A percentile compares a stretch with the other conserved stretches of the same genome.
phyloP scores from a whole-genome alignment of 2,888 invertebrate genomes.

The Scaptomyza caliginosa region DNA sequence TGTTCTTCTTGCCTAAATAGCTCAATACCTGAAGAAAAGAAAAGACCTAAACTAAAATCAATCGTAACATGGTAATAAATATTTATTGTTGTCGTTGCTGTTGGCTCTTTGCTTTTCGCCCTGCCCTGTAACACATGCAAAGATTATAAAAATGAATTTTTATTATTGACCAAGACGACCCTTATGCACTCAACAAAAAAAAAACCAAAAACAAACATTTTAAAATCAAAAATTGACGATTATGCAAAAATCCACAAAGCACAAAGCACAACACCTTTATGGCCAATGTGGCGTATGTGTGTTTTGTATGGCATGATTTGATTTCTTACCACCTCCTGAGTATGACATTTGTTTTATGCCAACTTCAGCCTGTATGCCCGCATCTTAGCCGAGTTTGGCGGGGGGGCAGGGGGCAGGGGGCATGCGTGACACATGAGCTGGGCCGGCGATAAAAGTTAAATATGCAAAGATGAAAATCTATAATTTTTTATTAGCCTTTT shows the following conservation, averaged over 20 bases:
- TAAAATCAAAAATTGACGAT: constrained; percentile 78
- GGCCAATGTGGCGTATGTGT: constrained; percentile 32
- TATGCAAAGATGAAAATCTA: constrained; percentile 79
- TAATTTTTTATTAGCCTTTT: constrained; percentile 73
- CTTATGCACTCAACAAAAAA: constrained; percentile 46
- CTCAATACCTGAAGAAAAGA: constrained; percentile 36
- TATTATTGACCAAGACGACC: constrained; percentile 66
- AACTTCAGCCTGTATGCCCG: constrained; percentile 62
- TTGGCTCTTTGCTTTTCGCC: constrained; percentile 36
- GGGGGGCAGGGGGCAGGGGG: constrained; percentile 44
- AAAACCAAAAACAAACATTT: no score
- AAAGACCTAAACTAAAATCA: constrained; percentile 63
- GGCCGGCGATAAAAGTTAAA: constrained; percentile 75
- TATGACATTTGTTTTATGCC: constrained; percentile 78
- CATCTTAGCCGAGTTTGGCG: constrained; percentile 6
- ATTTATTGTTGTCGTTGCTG: constrained; percentile 56
- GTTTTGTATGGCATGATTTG: constrained; percentile 38
- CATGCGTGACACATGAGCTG: constrained; percentile 70
- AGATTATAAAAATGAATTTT: constrained; percentile 77
- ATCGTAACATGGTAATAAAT: constrained; percentile 78
- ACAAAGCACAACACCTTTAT: constrained; percentile 60
- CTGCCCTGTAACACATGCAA: constrained; percentile 71
- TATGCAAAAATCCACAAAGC: constrained; percentile 71
- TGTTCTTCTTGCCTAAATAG: constrained; percentile 35
- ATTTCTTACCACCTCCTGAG: constrained; percentile 61